Evolutionary conservation across 1,140 invertebrate genomes (phyloP), one percentile per base, ranked within the genome.

Genomic region (Drosophila gunungcola): DNA sequence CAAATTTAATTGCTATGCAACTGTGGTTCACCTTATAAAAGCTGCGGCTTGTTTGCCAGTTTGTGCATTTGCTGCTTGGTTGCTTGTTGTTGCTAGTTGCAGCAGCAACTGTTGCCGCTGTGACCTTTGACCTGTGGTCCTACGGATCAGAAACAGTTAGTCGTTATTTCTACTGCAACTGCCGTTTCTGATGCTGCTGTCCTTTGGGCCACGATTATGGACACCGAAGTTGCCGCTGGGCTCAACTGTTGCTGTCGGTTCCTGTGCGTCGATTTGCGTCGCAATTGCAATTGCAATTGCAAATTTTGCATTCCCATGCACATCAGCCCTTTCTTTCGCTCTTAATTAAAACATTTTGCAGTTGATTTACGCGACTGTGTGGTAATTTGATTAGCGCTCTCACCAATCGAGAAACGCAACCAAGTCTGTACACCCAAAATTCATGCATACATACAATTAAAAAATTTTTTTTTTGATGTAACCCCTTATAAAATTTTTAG

Each of bases 321-420:
- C 32, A 42, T 46, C 25, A 10, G 43, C 6, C 9, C 27, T 25
- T 52, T 55, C 55, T 72, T 53, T 16, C 16, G 10, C 52, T 65
- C 53, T 65, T 75, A 75, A 74, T 75, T 75, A 74, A 75, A 75
- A 75, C 73, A 76, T 76, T 76, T 73, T 73, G 46, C 55, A 73
- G 55, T 73, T 72, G 67, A 72, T 70, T 70, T 70, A 16, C 36
- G 38, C 43, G 52, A 13, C 43, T 29, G 64, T 49, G 64, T 43
- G 60, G 45, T 73, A 81, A 81, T 81, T 79, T 84, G 74, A 83
- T 82, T 83, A 82, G 80, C 45, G 48, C 52, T 38, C 46, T 43
- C 46, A 29, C 46, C 38, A 36, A 34, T 11, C 13, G 10, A 2
- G 34, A 25, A 12, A n/a, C 29, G 21, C 42, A 10, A n/a, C 34